phyloP scores from a whole-genome alignment of 2,888 invertebrate species.

The Caenorhabditis sp. region DNA sequence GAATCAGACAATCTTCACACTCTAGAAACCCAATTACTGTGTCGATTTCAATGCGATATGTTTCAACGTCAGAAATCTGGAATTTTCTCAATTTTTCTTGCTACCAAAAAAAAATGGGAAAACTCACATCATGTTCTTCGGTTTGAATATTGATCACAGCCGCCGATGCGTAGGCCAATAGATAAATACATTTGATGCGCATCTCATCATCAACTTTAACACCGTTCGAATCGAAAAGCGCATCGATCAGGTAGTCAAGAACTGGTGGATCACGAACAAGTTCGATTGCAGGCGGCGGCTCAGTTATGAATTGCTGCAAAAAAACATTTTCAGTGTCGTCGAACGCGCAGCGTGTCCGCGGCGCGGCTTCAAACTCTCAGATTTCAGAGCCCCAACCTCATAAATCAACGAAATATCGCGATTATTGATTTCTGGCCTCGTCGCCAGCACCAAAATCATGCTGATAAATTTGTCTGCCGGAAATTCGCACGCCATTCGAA shows the following conservation, averaged over 20 bases:
- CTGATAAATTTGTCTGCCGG: no score
- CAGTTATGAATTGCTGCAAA: background rate
- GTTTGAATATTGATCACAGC: background rate
- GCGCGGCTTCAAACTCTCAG: no score
- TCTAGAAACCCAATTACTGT: background rate
- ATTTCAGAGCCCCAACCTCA: no score
- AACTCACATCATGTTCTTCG: background rate
- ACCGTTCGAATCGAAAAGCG: background rate
- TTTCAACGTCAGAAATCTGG: background rate
- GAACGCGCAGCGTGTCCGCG: no score
- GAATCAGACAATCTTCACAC: conserved; percentile 30
- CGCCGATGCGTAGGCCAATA: background rate
- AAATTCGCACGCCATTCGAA: background rate
- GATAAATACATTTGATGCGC: background rate
- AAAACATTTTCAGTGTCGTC: background rate
- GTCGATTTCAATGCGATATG: background rate
- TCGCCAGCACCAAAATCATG: no score
- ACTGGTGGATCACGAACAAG: background rate
- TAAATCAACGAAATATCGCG: no score
- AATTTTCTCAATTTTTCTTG: no score
- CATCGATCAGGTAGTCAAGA: background rate
- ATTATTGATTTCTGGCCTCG: no score
- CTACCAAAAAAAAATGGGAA: no score
- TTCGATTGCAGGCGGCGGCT: background rate
- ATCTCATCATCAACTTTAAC: background rate